A percentile compares a stretch with the other conserved stretches of the same genome.
Conservation (phyloP, 2,113 vertebrate species). For the Catharus minimus region DNA sequence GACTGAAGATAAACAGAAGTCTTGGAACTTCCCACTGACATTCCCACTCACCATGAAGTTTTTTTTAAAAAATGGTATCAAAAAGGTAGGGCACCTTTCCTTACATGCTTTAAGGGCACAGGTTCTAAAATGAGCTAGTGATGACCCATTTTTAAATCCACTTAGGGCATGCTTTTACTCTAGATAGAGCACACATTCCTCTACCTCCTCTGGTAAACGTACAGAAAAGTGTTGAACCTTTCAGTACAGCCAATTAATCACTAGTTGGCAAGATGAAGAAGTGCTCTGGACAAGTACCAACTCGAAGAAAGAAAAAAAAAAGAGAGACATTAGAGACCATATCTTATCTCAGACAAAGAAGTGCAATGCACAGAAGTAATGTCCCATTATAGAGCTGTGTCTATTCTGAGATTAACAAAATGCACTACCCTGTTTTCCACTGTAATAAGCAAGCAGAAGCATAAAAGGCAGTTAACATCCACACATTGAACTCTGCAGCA, state of each 20-base stretch:
- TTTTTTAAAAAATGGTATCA: neutral
- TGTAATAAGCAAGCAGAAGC: neutral
- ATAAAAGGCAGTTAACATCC: neutral
- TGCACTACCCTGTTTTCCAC: neutral
- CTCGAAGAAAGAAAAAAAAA: neutral
- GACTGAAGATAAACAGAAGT: slow-evolving; percentile 18
- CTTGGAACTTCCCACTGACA: neutral
- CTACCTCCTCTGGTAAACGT: slow-evolving; percentile 40
- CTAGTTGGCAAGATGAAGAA: slow-evolving; percentile 64
- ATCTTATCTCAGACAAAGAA: slow-evolving; percentile 54
- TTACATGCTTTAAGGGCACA: neutral
- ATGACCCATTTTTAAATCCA: slow-evolving; percentile 57
- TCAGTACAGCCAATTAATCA: slow-evolving; percentile 64
- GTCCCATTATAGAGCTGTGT: slow-evolving; percentile 38
- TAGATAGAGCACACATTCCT: slow-evolving; percentile 33
- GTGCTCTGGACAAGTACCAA: slow-evolving; percentile 52
- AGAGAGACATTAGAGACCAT: neutral
- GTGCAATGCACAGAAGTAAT: slow-evolving; percentile 46
- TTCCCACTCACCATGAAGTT: neutral
- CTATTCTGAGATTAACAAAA: slow-evolving; percentile 23
- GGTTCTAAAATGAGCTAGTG: slow-evolving; percentile 9
- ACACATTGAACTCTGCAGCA: neutral
- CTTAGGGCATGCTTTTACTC: slow-evolving; percentile 15
- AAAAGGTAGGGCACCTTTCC: slow-evolving; percentile 18
- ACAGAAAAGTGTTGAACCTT: slow-evolving; percentile 57